Percentiles rank a stretch among this genome's conserved stretches.
These are phyloP conservation scores for Chymomyza amoena DNA, from an alignment of 2,888 invertebrate genomes.

Conservation along the genomic window DNA sequence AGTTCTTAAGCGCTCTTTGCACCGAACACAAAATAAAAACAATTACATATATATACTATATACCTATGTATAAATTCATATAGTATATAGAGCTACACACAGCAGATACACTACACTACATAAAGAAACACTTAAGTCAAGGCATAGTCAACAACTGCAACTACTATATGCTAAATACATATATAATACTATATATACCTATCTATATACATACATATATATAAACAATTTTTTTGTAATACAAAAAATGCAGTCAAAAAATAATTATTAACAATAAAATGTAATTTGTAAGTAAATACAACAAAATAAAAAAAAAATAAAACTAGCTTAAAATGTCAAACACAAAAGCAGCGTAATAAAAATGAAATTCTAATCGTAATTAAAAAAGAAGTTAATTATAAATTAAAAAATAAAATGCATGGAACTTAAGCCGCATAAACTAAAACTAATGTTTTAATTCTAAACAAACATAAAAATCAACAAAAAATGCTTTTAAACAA, in stretches of 20 bases:
- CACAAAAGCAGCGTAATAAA: neutral
- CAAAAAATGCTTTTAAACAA: conserved; percentile 5
- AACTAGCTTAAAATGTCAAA: neutral
- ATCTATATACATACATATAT: neutral
- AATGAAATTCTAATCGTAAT: neutral
- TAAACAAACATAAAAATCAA: neutral
- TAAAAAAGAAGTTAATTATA: neutral
- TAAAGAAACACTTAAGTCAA: conserved; percentile 29
- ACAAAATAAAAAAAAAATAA: neutral
- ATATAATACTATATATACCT: conserved; percentile 22
- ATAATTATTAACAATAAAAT: conserved; percentile 10
- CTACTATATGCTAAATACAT: conserved; percentile 31
- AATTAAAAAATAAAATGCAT: neutral
- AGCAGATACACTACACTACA: conserved; percentile 8
- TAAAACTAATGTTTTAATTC: neutral
- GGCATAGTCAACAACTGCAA: conserved; percentile 35
- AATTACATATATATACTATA: neutral
- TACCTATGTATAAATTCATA: neutral
- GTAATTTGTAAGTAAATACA: conserved; percentile 15
- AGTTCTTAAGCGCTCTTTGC: conserved; percentile 5
- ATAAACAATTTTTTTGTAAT: conserved; percentile 17
- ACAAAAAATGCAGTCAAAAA: conserved; percentile 3
- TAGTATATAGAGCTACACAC: neutral
- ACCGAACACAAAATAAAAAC: conserved; percentile 1
- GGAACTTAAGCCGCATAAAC: neutral